A percentile compares a stretch with the other conserved stretches of the same genome.
Conservation (phyloP, 2,113 vertebrate species). For the Arizona elegans region DNA sequence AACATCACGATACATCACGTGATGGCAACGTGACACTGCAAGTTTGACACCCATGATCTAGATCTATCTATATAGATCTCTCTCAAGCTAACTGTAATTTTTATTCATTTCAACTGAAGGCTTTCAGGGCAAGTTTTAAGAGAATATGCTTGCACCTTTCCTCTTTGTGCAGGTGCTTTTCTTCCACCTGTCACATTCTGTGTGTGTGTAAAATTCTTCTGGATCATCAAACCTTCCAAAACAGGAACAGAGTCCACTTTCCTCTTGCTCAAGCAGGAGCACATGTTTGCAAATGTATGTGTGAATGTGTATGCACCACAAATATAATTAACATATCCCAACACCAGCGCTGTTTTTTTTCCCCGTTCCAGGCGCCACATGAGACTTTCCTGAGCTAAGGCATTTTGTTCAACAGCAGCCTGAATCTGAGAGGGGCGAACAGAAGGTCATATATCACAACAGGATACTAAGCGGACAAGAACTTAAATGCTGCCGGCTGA, state of each 20-base stretch:
- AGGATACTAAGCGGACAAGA: conserved; percentile 73
- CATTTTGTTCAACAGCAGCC: conserved; percentile 59
- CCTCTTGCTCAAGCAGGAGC: conserved; percentile 45
- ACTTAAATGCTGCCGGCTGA: conserved; percentile 66
- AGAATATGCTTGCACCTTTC: fast-evolving
- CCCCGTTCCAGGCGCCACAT: conserved; percentile 67
- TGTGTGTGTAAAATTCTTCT: conserved; percentile 56
- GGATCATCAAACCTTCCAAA: conserved; percentile 50
- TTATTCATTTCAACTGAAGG: background rate
- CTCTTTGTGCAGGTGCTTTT: background rate
- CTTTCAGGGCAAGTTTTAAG: background rate
- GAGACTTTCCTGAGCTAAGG: conserved; percentile 69
- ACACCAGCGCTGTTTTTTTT: conserved; percentile 62
- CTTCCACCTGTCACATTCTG: conserved; percentile 58
- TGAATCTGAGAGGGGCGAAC: conserved; percentile 52
- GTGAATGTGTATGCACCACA: background rate
- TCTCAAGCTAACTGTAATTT: background rate
- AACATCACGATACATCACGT: too few relatives aligned
- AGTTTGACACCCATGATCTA: too few relatives aligned
- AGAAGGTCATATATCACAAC: conserved; percentile 72
- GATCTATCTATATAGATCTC: too few relatives aligned
- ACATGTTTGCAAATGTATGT: conserved; percentile 17
- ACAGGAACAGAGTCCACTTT: conserved; percentile 59
- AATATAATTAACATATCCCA: conserved; percentile 62
- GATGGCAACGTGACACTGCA: too few relatives aligned